Conservation (phyloP, 2,888 invertebrate genomes). For the Tethea ocularis region DNA sequence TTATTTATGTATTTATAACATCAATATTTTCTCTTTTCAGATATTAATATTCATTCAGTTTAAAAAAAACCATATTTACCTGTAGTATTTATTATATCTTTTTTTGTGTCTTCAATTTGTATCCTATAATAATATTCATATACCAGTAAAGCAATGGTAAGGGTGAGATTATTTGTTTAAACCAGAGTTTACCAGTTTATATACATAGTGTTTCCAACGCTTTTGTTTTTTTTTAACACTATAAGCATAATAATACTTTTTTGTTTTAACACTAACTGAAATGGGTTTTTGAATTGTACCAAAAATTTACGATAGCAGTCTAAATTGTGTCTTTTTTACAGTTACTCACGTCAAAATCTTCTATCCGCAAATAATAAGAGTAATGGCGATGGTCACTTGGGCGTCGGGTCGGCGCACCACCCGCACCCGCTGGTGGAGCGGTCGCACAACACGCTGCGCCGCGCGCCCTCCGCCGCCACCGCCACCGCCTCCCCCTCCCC, state of each 20-base stretch:
- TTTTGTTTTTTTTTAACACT: too few relatives aligned
- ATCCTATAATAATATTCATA: conserved; percentile 21
- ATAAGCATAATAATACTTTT: too few relatives aligned
- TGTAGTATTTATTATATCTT: conserved; percentile 32
- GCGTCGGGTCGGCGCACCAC: conserved; percentile 56
- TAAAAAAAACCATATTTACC: conserved; percentile 33
- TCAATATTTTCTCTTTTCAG: conserved; percentile 68
- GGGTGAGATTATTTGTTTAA: conserved; percentile 37
- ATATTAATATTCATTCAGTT: conserved; percentile 56
- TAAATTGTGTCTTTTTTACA: conserved; percentile 68
- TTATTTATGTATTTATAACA: conserved; percentile 29
- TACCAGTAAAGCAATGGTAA: conserved; percentile 19
- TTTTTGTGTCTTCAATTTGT: conserved; percentile 27
- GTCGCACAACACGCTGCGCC: conserved; percentile 79
- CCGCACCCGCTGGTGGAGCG: conserved; percentile 81
- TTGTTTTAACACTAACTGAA: not conserved
- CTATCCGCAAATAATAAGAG: conserved; percentile 90
- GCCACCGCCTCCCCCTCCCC: conserved; percentile 43
- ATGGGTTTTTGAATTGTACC: not conserved
- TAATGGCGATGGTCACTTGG: conserved; percentile 85
- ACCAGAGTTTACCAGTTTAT: conserved; percentile 12
- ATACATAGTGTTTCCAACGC: not conserved
- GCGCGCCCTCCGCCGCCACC: conserved; percentile 59
- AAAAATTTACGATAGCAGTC: not conserved
- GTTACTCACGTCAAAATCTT: conserved; percentile 95